Base-by-base conservation (phyloP, 2,797 vertebrate genomes). In the Typhlichthys subterraneus region DNA sequence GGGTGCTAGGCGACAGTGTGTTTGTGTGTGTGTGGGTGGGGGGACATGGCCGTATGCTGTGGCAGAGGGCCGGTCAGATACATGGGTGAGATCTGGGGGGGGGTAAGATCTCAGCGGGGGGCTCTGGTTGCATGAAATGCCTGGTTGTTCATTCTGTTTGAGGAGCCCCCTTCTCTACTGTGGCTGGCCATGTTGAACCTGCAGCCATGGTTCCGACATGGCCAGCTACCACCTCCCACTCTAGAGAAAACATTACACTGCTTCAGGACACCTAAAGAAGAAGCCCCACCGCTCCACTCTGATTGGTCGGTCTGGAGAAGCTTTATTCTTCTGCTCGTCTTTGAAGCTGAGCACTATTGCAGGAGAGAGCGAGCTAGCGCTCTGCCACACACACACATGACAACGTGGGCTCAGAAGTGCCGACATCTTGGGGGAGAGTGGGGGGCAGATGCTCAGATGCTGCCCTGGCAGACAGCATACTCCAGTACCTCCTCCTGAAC, bases 131-230 rank as follows among this genome's bases (percentile, higher is more conserved):
- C 80, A 86, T 91, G 80, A 91, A 93, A 91, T 83, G 70, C 73
- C 76, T 89, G 88, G 84, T 91, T 90, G 91, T 80, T 80, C 85
- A 92, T 92, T 92, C 90, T 85, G 85, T 93, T 91, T 93, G 89
- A 90, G 88, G 84, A 70, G 77, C 80, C 85, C 56, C 63, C 63
- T 82, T 76, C 19, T 2, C 50, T 63, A 12, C 67, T 82, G 73
- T 58, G 72, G 65, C 61, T 59, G 2, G 42, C 17, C 53, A 45
- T 12, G 13, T 69, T 58, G 64, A 65, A 75, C 76, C 76, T 29
- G 75, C 76, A 78, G 84, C 69, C 73, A 76, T 49, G 69, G 75
- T 79, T 66, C 49, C 46, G 62, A 63, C 55, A 6, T 76, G 61
- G 70, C 72, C 70, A 59, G 81, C 78, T 73, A 79, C 58, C 70